phyloP scores from a whole-genome alignment of 2,113 vertebrate genomes.

The Nyctibius bracteatus region DNA sequence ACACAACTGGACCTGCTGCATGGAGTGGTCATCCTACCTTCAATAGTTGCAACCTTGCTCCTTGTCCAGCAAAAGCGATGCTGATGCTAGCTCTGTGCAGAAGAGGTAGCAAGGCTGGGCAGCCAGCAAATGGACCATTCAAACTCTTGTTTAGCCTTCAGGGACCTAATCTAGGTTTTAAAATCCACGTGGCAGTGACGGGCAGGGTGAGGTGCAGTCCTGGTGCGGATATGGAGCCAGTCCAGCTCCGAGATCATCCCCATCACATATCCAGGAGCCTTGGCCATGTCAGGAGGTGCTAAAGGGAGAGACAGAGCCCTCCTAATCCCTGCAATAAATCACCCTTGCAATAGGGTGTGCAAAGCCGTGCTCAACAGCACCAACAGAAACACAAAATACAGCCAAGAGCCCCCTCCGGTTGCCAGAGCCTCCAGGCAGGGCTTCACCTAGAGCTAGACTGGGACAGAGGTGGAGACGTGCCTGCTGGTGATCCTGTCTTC shows the following conservation, averaged over 20 bases:
- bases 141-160: neutral
- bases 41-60: neutral
- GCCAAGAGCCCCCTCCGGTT: neutral
- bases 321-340: neutral
- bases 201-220: neutral
- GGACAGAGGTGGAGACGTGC: neutral
- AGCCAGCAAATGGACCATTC: neutral
- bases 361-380: neutral
- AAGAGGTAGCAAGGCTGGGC: neutral
- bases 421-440: neutral
- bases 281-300: neutral
- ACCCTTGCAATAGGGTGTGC: neutral
- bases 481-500: neutral
- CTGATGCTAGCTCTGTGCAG: too few relatives aligned
- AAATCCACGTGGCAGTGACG: neutral
- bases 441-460: neutral
- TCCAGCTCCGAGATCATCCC: neutral
- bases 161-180: neutral
- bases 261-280: neutral
- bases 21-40: neutral
- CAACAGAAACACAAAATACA: neutral
- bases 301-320: neutral
- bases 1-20: neutral
- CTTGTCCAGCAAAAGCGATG: neutral
- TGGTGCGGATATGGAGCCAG: neutral